phyloP scores from a whole-genome alignment of 2,888 invertebrate genomes.

The Saturnia japonica region DNA sequence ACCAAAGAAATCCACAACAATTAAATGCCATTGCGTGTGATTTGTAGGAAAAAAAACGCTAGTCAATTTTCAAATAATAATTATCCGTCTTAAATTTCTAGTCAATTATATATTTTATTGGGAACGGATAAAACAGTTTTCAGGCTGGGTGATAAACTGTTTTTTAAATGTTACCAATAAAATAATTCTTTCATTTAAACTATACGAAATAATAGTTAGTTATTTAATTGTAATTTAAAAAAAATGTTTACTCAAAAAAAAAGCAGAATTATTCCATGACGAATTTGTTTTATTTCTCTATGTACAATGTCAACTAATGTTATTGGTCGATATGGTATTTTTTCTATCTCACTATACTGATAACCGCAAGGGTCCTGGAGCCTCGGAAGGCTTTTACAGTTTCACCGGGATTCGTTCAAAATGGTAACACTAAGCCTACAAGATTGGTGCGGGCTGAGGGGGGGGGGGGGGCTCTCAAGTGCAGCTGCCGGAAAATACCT shows the following conservation, averaged over 20 bases:
- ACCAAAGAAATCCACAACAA: background rate
- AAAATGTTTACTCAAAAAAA: slow-evolving; percentile 50
- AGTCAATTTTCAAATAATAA: slow-evolving; percentile 17
- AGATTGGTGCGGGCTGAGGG: too few relatives aligned
- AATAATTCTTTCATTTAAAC: slow-evolving; percentile 18
- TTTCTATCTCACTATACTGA: too few relatives aligned
- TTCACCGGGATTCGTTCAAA: too few relatives aligned
- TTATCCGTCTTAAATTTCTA: slow-evolving; percentile 40
- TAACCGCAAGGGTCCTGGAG: too few relatives aligned
- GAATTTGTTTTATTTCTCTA: slow-evolving; percentile 43
- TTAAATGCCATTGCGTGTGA: background rate
- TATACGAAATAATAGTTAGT: slow-evolving; percentile 24
- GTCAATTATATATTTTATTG: slow-evolving; percentile 44
- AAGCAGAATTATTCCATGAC: slow-evolving; percentile 56
- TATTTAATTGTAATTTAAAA: slow-evolving; percentile 28
- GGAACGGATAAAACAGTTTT: slow-evolving; percentile 46
- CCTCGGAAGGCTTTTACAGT: too few relatives aligned
- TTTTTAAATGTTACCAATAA: slow-evolving; percentile 38
- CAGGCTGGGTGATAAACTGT: slow-evolving; percentile 68
- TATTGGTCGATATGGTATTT: too few relatives aligned
- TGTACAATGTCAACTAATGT: background rate
- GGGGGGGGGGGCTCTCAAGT: too few relatives aligned
- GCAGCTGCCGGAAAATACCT: too few relatives aligned
- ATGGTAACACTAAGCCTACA: too few relatives aligned
- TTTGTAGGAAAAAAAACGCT: slow-evolving; percentile 23